Evolutionary conservation across 1,140 invertebrate species (phyloP).

Genomic region (Cotesia typhae): DNA sequence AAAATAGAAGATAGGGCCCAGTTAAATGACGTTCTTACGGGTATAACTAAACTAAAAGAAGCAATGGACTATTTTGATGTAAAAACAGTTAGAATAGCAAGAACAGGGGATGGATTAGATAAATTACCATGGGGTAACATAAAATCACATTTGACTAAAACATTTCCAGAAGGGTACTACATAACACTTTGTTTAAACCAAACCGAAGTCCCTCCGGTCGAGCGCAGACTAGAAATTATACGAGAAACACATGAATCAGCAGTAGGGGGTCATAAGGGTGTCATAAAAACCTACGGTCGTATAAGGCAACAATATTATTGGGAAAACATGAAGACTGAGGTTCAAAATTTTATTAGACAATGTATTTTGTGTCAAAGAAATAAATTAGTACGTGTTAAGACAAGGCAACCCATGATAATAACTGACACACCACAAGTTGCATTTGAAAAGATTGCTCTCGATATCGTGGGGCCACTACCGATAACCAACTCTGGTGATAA

Average conservation of each 20-base stretch:
- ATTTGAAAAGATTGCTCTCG: conserved; percentile 42
- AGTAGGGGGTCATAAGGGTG: conserved; percentile 44
- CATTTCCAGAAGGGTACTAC: not conserved
- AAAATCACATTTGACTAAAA: not conserved
- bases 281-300: conserved; percentile 45
- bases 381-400: conserved; percentile 46
- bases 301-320: conserved; percentile 50
- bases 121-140: conserved; percentile 27
- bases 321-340: conserved; percentile 45
- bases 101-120: not conserved
- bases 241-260: not conserved
- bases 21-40: not conserved
- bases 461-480: conserved; percentile 50
- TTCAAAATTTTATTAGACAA: conserved; percentile 48
- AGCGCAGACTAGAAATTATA: not conserved
- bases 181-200: not conserved
- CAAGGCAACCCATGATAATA: conserved; percentile 44
- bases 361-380: conserved; percentile 52
- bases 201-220: not conserved
- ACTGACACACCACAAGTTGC: conserved; percentile 41
- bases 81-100: conserved; percentile 7
- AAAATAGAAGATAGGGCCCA: not conserved
- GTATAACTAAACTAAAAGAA: conserved; percentile 16
- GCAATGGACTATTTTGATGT: conserved; percentile 24
- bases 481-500: conserved; percentile 42